A percentile compares a stretch with the other conserved stretches of the same genome.
Evolutionary conservation across 2,797 vertebrate genomes (phyloP).

Genomic region (Ammospiza maritima): DNA sequence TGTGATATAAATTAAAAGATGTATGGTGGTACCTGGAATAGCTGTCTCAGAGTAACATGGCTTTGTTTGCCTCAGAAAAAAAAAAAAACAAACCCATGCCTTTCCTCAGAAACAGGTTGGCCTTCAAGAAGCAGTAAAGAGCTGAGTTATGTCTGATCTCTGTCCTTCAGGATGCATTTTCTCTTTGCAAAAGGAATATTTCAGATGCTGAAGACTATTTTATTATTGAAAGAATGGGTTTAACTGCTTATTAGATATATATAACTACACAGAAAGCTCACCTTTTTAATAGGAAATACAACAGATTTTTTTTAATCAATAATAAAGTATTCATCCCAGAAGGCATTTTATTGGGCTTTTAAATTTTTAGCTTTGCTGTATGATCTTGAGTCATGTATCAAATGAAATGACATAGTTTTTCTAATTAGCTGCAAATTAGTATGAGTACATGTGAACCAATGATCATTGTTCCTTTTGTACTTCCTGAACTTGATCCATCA

Average conservation of each 20-base stretch:
- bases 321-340: not conserved
- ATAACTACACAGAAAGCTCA: not conserved
- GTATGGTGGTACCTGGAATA: not conserved
- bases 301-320: conserved; percentile 15
- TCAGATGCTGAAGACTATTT: not conserved
- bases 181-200: not conserved
- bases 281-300: not conserved
- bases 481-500: not conserved
- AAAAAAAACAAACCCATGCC: not conserved
- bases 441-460: not conserved
- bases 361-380: conserved; percentile 22
- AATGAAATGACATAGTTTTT: conserved; percentile 6
- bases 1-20: not conserved
- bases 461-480: not conserved
- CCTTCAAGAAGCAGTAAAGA: not conserved
- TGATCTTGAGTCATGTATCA: not conserved
- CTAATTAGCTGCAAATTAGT: not conserved
- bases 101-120: not conserved
- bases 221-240: conserved; percentile 10
- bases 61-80: not conserved
- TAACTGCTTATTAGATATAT: not conserved
- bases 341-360: conserved; percentile 35
- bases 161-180: conserved; percentile 5
- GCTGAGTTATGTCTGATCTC: not conserved
- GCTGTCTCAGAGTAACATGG: not conserved